phyloP scores from a whole-genome alignment of 2,113 vertebrate genomes.

The Tachycineta bicolor region DNA sequence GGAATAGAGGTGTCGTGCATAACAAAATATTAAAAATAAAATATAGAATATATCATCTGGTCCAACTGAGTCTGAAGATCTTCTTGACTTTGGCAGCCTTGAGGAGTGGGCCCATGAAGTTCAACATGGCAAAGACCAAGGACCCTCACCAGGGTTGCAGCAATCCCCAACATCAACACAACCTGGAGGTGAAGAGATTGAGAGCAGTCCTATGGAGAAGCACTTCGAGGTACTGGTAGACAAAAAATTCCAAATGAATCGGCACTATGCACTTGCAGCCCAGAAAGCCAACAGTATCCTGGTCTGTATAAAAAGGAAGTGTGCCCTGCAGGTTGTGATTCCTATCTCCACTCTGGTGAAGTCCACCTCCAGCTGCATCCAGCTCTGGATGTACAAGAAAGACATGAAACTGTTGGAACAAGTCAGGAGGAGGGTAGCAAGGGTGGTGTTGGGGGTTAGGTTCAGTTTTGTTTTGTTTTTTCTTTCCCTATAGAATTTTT shows the following conservation, averaged over 20 bases:
- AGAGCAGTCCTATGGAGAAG: neutral
- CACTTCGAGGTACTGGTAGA: neutral
- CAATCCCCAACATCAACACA: neutral
- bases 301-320: neutral
- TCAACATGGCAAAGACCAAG: neutral
- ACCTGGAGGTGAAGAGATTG: neutral
- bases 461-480: too few species aligned
- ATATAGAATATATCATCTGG: neutral
- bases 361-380: neutral
- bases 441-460: too few species aligned
- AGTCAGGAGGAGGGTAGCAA: neutral
- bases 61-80: neutral
- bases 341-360: neutral
- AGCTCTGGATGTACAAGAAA: neutral
- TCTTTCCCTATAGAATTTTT: too few species aligned
- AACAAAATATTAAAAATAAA: neutral
- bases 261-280: fast-evolving
- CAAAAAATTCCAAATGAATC: neutral
- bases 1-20: fast-evolving
- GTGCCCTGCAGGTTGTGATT: neutral
- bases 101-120: neutral
- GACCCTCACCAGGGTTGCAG: neutral
- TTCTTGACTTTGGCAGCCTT: neutral
- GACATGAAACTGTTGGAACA: neutral
- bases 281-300: neutral